Evolutionary conservation across 2,888 invertebrate species (phyloP), one percentile per base, ranked within the genome.

Genomic region (Phanerotoma sp.): DNA sequence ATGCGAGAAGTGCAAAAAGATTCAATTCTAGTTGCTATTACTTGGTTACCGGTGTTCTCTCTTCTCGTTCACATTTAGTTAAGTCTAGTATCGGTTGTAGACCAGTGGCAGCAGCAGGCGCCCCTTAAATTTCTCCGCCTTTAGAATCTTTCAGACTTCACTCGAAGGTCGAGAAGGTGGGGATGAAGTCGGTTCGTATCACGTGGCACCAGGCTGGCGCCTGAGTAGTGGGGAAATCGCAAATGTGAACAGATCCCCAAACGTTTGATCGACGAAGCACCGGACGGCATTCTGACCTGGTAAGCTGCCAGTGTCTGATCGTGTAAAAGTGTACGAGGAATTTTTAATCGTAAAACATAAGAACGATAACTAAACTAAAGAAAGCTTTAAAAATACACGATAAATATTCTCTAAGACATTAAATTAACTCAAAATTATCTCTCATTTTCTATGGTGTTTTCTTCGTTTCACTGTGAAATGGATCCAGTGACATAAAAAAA

Each of bases 261-360:
- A n/a, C n/a, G 35, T 13, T 21, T 32, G 37, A 35, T 40, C 46
- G 40, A 18, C 16, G 18, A 21, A 47, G 28, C 16, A 21, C 45
- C 28, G 30, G 57, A 54, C 67, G 64, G 68, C 72, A 75, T 74
- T 75, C 74, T 72, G 74, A 74, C 74, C 74, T 75, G 75, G 74
- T 72, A 73, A 72, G 74, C 70, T 68, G 67, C 71, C 74, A 72
- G 75, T 68, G 75, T 74, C 74, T 70, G 75, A 64, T 73, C 70
- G 73, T 69, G 59, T 56, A 38, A 54, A 60, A 64, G 60, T 61
- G 60, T 54, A 57, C 55, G 55, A 11, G n/a, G 21, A 25, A n/a
- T n/a, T n/a, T n/a, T n/a, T n/a, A n/a, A n/a, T n/a, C n/a, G n/a
- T n/a, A n/a, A n/a, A n/a, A n/a, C n/a, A n/a, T n/a, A n/a, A n/a